These are phyloP conservation scores for Dryocosmus kuriphilus DNA, from an alignment of 2,888 invertebrate genomes.

Conservation along the genomic window DNA sequence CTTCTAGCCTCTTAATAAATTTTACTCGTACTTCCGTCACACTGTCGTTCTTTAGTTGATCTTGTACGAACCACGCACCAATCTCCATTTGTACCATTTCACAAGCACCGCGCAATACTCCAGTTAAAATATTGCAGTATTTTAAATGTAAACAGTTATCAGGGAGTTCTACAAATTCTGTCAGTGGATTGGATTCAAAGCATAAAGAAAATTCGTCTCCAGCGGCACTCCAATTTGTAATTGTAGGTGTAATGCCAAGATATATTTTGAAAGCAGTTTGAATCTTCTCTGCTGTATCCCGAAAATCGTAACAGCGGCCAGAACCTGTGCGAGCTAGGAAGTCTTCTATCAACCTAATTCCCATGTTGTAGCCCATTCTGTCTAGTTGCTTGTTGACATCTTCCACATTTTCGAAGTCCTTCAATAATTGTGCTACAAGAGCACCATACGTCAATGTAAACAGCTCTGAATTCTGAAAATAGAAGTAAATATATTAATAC, in stretches of 20 bases:
- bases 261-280: slow-evolving; percentile 84
- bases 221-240: slow-evolving; percentile 95
- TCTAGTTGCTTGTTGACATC: slow-evolving; percentile 99
- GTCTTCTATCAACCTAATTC: slow-evolving; percentile 97
- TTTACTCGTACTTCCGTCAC: slow-evolving; percentile 96
- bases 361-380: slow-evolving; percentile 98
- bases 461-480: slow-evolving; percentile 93
- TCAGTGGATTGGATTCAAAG: slow-evolving; percentile 96
- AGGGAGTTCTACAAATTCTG: slow-evolving; percentile 98
- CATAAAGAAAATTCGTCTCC: slow-evolving; percentile 98
- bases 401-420: slow-evolving; percentile 97
- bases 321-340: slow-evolving; percentile 95
- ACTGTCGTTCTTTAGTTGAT: slow-evolving; percentile 95
- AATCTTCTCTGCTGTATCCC: slow-evolving; percentile 97
- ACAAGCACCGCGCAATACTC: slow-evolving; percentile 94
- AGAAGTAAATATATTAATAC: slow-evolving; percentile 44
- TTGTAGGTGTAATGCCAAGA: slow-evolving; percentile 93
- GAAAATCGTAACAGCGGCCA: slow-evolving; percentile 94
- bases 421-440: slow-evolving; percentile 96
- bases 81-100: slow-evolving; percentile 99
- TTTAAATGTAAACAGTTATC: slow-evolving; percentile 89
- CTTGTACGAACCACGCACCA: slow-evolving; percentile 95
- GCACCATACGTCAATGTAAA: slow-evolving; percentile 99
- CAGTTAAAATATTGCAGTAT: slow-evolving; percentile 95
- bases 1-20: slow-evolving; percentile 96